Conservation (phyloP, 2,888 invertebrate species). For the Spilosoma lubricipeda region DNA sequence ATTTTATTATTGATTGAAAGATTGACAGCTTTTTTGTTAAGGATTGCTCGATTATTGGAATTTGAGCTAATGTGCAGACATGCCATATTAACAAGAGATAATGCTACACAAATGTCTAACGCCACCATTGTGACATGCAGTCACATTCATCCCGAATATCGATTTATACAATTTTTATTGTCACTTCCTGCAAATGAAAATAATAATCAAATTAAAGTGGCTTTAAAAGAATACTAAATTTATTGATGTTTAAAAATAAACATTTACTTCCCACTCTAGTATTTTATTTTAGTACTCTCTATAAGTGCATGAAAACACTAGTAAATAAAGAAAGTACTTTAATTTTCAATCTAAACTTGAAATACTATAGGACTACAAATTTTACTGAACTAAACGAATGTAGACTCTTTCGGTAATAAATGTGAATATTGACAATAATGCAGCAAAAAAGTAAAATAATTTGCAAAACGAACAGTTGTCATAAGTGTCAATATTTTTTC, state of each 20-base stretch:
- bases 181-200: neutral
- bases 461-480: constrained; percentile 59
- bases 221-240: constrained; percentile 9
- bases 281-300: neutral
- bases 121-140: constrained; percentile 16
- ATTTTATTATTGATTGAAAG: constrained; percentile 66
- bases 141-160: neutral
- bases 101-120: constrained; percentile 41
- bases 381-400: neutral
- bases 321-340: neutral
- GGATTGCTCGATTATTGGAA: constrained; percentile 68
- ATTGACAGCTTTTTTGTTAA: constrained; percentile 56
- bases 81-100: constrained; percentile 64
- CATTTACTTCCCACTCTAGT: neutral
- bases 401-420: neutral
- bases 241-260: neutral
- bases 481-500: constrained; percentile 40
- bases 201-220: neutral
- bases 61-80: constrained; percentile 76
- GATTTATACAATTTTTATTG: constrained; percentile 10
- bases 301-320: neutral
- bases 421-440: constrained; percentile 12
- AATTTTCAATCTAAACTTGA: neutral
- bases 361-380: neutral
- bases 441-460: constrained; percentile 55